A percentile compares a stretch with the other conserved stretches of the same genome.
Evolutionary conservation across 2,888 invertebrate species (phyloP).

Genomic region (Dyspetes luteomarginatus): DNA sequence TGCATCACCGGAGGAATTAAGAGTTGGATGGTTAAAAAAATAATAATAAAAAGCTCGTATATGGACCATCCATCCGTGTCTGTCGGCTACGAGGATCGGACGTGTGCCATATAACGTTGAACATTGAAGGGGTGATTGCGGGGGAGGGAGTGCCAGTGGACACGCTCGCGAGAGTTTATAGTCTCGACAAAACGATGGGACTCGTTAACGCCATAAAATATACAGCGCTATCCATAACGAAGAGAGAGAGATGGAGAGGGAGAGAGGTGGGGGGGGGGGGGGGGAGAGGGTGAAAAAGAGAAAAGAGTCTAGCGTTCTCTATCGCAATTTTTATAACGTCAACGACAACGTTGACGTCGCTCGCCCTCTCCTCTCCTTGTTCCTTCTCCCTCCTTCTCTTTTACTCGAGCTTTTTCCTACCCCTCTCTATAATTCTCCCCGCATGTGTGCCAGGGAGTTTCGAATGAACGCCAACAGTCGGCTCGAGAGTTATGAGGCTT

Average conservation of each 20-base stretch:
- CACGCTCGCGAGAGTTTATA: slow-evolving; percentile 74
- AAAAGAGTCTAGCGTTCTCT: slow-evolving; percentile 43
- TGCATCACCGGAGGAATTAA: slow-evolving; percentile 17
- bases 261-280: neutral
- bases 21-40: slow-evolving; percentile 2
- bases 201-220: slow-evolving; percentile 81
- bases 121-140: slow-evolving; percentile 19
- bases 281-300: neutral
- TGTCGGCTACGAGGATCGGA: slow-evolving; percentile 38
- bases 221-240: slow-evolving; percentile 77
- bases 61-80: slow-evolving; percentile 58
- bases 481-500: slow-evolving; percentile 75
- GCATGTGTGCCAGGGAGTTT: slow-evolving; percentile 39
- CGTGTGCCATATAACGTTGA: slow-evolving; percentile 40
- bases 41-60: slow-evolving; percentile 36
- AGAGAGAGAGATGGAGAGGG: slow-evolving; percentile 61
- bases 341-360: slow-evolving; percentile 51
- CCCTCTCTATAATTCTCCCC: slow-evolving; percentile 26
- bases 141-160: slow-evolving; percentile 30
- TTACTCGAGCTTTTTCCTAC: slow-evolving; percentile 25
- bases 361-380: slow-evolving; percentile 12
- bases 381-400: slow-evolving; percentile 15
- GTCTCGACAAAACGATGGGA: slow-evolving; percentile 77
- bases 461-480: slow-evolving; percentile 60
- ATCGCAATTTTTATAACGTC: slow-evolving; percentile 73